A percentile compares a stretch with the other conserved stretches of the same genome.
These are phyloP conservation scores for Cephus pulcher DNA, from an alignment of 2,888 invertebrate genomes.

Conservation along the genomic window DNA sequence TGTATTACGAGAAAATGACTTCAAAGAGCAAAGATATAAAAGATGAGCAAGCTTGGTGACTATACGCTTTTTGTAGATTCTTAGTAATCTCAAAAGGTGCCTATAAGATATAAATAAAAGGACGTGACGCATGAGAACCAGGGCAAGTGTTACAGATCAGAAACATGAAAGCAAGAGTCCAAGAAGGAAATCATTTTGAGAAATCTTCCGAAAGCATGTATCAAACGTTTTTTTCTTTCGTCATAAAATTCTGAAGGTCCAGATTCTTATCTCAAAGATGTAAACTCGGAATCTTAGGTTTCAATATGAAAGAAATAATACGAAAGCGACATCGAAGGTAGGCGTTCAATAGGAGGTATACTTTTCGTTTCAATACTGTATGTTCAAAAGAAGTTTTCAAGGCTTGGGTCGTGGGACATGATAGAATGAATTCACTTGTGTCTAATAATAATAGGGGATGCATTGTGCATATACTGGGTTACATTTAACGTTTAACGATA, in stretches of 20 bases:
- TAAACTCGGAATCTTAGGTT: background rate
- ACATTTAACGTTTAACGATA: background rate
- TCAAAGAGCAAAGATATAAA: background rate
- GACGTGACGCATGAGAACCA: background rate
- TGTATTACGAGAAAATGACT: background rate
- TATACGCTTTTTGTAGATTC: background rate
- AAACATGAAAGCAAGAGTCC: background rate
- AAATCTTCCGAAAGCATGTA: background rate
- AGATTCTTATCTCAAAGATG: background rate
- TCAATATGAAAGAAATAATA: background rate
- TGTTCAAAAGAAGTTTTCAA: constrained; percentile 25
- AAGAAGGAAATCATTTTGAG: background rate
- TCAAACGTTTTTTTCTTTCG: background rate
- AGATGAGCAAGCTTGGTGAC: background rate
- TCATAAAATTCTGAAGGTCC: background rate
- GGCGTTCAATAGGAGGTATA: background rate
- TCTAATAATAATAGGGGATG: background rate
- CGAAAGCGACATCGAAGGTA: background rate
- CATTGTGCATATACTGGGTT: background rate
- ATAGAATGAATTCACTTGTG: constrained; percentile 25
- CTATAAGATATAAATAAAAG: background rate
- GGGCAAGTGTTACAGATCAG: background rate
- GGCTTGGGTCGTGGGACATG: constrained; percentile 24
- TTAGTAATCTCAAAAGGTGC: background rate
- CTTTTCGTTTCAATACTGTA: background rate